Evolutionary conservation across 2,113 vertebrate genomes (phyloP).

Genomic region (Herpailurus yagouaroundi): DNA sequence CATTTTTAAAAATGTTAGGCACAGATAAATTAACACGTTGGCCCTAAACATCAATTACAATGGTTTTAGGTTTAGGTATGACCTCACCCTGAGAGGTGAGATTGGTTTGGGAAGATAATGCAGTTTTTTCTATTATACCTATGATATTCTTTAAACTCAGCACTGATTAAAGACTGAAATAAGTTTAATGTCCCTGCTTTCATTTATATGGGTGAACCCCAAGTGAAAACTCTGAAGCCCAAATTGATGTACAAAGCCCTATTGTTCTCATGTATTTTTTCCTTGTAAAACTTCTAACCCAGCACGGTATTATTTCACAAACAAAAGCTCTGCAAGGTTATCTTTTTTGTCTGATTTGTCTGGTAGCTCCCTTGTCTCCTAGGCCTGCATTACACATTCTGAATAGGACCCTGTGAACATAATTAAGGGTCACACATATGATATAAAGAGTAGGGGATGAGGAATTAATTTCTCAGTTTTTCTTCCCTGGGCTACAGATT

Average conservation of each 20-base stretch:
- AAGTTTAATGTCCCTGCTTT: constrained; percentile 61
- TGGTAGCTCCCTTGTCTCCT: constrained; percentile 54
- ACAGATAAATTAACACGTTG: constrained; percentile 16
- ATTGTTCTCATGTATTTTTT: constrained; percentile 53
- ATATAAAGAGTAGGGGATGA: constrained; percentile 60
- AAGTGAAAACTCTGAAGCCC: constrained; percentile 61
- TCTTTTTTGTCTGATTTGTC: constrained; percentile 63
- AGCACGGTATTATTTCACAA: constrained; percentile 59
- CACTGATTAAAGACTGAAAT: constrained; percentile 62
- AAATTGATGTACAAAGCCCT: constrained; percentile 71
- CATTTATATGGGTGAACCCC: constrained; percentile 56
- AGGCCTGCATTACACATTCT: constrained; percentile 66
- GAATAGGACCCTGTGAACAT: constrained; percentile 60
- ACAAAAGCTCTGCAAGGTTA: constrained; percentile 63
- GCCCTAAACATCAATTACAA: constrained; percentile 28
- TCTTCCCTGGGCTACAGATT: constrained; percentile 63
- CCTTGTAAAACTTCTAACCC: constrained; percentile 55
- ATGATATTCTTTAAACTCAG: constrained; percentile 49
- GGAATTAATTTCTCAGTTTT: constrained; percentile 82
- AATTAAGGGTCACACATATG: constrained; percentile 72
- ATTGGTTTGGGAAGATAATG: neutral
- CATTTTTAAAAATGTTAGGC: neutral
- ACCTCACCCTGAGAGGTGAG: neutral
- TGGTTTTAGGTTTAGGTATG: neutral
- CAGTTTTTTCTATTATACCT: neutral